Evolutionary conservation across 2,113 vertebrate genomes (phyloP).

Genomic region (Halcyon senegalensis): DNA sequence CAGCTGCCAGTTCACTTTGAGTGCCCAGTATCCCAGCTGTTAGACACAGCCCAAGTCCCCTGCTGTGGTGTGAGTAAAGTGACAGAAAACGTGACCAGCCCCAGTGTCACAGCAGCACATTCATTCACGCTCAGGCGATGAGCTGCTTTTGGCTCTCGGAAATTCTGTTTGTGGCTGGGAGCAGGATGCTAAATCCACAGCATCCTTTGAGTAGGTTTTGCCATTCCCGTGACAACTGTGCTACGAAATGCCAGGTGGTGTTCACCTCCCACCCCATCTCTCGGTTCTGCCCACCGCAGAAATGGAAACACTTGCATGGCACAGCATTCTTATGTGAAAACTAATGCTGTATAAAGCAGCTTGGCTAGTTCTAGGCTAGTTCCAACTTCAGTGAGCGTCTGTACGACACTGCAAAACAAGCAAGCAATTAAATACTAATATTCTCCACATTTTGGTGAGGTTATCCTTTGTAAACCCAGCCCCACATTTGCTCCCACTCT

Average conservation of each 20-base stretch:
- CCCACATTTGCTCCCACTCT: not conserved
- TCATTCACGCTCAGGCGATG: not conserved
- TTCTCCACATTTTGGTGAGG: not conserved
- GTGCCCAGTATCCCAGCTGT: not conserved
- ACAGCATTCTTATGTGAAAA: not conserved
- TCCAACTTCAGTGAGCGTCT: not conserved
- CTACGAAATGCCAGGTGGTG: not conserved
- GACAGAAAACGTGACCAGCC: rapidly evolving
- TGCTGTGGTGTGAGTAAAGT: not conserved
- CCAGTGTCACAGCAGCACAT: not conserved
- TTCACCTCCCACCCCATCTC: conserved; percentile 10
- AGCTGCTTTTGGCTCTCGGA: not conserved
- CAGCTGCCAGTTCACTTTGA: not conserved
- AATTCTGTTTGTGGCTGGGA: not conserved
- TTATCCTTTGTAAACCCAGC: not conserved
- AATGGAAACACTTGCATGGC: not conserved
- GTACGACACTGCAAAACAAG: not conserved
- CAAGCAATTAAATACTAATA: not conserved
- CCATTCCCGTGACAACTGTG: not conserved
- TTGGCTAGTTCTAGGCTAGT: not conserved
- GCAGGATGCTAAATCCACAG: not conserved
- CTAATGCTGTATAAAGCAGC: not conserved
- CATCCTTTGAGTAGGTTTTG: conserved; percentile 26
- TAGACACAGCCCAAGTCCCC: not conserved
- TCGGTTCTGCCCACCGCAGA: not conserved